phyloP scores from a whole-genome alignment of 2,888 invertebrate genomes.

The Macropis europaea region DNA sequence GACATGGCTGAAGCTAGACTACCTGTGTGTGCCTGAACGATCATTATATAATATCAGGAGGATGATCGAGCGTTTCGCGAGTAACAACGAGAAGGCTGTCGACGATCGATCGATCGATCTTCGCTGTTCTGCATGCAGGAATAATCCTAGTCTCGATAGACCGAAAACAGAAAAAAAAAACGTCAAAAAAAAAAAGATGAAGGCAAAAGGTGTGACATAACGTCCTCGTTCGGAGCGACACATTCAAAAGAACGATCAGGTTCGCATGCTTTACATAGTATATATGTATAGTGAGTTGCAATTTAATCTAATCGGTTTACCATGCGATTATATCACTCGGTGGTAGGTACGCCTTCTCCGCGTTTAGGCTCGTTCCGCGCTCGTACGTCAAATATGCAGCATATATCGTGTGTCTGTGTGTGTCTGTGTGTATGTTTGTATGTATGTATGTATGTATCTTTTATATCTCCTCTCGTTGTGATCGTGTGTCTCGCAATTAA shows the following conservation, averaged over 20 bases:
- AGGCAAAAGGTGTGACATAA: too few relatives aligned
- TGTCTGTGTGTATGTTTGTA: not conserved
- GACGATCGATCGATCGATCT: conserved; percentile 25
- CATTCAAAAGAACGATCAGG: too few relatives aligned
- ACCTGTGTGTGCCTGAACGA: conserved; percentile 54
- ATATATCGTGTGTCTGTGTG: conserved; percentile 44
- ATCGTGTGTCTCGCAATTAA: too few relatives aligned
- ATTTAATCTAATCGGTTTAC: too few relatives aligned
- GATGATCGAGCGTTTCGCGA: conserved; percentile 63
- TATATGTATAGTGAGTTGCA: too few relatives aligned
- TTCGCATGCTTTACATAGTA: too few relatives aligned
- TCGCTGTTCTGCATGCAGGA: not conserved
- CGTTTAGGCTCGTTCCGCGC: conserved; percentile 62
- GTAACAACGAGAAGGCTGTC: conserved; percentile 63
- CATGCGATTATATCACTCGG: too few relatives aligned
- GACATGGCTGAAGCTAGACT: conserved; percentile 50
- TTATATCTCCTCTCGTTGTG: too few relatives aligned
- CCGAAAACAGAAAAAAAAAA: not conserved
- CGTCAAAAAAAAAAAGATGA: not conserved
- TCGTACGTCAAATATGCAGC: conserved; percentile 58
- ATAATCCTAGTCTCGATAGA: not conserved
- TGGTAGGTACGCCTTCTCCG: conserved; percentile 56
- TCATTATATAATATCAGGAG: conserved; percentile 34
- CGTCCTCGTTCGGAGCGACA: too few relatives aligned
- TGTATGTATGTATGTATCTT: not conserved